These are phyloP conservation scores for Grus americana DNA, from an alignment of 2,113 vertebrate species.

Conservation along the genomic window DNA sequence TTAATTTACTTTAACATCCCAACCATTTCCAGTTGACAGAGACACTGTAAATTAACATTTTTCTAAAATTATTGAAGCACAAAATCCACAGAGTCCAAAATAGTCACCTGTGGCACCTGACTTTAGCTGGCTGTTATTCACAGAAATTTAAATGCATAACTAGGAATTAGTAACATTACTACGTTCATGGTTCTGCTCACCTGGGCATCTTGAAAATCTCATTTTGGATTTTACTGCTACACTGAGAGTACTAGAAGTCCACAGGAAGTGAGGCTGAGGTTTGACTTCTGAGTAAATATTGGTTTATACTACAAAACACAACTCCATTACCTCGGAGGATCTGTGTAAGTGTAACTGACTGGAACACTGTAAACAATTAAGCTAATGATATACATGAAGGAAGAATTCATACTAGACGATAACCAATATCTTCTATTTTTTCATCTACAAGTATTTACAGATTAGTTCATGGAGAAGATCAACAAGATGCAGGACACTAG, in stretches of 20 bases:
- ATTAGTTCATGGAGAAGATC: background rate
- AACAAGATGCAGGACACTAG: background rate
- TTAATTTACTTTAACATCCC: background rate
- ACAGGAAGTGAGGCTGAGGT: background rate
- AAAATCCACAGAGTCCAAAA: background rate
- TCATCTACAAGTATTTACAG: constrained; percentile 3
- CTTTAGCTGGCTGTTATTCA: background rate
- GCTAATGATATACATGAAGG: constrained; percentile 32
- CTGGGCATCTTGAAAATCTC: background rate
- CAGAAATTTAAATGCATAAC: background rate
- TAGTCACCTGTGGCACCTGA: background rate
- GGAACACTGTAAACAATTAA: constrained; percentile 48
- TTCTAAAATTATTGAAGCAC: background rate
- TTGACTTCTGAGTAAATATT: constrained; percentile 22
- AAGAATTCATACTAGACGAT: background rate
- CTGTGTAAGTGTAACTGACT: constrained; percentile 42
- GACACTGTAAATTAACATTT: background rate
- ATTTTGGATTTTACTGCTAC: background rate
- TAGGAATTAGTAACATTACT: background rate
- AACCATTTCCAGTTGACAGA: background rate
- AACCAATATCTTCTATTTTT: background rate
- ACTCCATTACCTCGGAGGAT: constrained; percentile 38
- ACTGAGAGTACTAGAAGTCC: background rate
- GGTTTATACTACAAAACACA: constrained; percentile 26
- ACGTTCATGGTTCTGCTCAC: background rate